A percentile compares a stretch with the other conserved stretches of the same genome.
Evolutionary conservation across 1,140 invertebrate genomes (phyloP).

Genomic region (Agrilus planipennis): DNA sequence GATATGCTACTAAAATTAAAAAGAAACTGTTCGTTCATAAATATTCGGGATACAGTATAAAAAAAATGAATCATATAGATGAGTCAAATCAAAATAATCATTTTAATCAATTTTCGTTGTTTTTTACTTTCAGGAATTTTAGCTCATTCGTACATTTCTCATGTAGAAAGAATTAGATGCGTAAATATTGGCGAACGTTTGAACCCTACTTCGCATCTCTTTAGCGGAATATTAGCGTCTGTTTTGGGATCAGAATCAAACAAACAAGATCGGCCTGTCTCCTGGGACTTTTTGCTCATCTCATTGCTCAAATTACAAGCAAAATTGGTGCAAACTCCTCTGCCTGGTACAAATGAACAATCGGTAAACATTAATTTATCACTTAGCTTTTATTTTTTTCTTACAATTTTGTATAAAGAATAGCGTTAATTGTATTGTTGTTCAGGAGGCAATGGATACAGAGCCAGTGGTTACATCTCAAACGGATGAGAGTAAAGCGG

Average conservation of each 20-base stretch:
- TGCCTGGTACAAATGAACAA: constrained; percentile 34
- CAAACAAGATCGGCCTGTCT: constrained; percentile 45
- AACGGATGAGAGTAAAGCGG: constrained; percentile 69
- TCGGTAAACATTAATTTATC: constrained; percentile 10
- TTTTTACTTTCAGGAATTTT: constrained; percentile 34
- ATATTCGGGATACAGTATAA: too few relatives aligned
- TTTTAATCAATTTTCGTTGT: too few relatives aligned
- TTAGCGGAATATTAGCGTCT: constrained; percentile 55
- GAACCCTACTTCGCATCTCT: constrained; percentile 35
- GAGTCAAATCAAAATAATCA: too few relatives aligned
- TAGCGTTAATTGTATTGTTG: neutral
- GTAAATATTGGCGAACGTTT: constrained; percentile 34
- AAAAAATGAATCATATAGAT: too few relatives aligned
- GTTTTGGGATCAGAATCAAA: constrained; percentile 47
- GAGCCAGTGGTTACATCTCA: constrained; percentile 37
- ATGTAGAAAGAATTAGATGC: constrained; percentile 45
- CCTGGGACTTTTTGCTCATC: constrained; percentile 55
- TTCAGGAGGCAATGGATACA: constrained; percentile 28
- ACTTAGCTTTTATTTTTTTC: neutral
- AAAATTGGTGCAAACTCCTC: constrained; percentile 55
- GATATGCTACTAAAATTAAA: too few relatives aligned
- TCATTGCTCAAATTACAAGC: constrained; percentile 51
- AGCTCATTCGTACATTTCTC: constrained; percentile 46
- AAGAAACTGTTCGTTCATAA: too few relatives aligned
- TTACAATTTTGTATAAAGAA: neutral